phyloP scores from a whole-genome alignment of 2,113 vertebrate genomes.

The Alosa alosa region DNA sequence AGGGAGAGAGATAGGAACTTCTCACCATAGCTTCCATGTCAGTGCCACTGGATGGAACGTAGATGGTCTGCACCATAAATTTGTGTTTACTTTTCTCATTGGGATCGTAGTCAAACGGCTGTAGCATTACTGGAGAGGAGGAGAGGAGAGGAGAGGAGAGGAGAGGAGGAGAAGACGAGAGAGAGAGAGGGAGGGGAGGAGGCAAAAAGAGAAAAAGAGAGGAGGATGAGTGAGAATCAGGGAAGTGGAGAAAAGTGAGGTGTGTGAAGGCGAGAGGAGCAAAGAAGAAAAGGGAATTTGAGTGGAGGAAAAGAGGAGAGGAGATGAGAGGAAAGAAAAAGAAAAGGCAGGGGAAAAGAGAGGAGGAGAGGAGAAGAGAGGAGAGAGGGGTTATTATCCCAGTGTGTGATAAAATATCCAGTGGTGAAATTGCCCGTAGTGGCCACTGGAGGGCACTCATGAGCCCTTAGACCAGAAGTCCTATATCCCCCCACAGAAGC shows the following conservation, averaged over 20 bases:
- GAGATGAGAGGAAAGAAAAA: neutral
- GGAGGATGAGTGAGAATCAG: neutral
- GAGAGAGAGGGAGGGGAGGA: neutral
- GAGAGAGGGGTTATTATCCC: neutral
- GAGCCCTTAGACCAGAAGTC: neutral
- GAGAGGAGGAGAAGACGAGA: neutral
- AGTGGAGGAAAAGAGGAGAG: neutral
- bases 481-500: too few relatives aligned
- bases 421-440: neutral
- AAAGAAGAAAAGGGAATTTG: too few relatives aligned
- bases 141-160: neutral
- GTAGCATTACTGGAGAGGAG: conserved; percentile 86
- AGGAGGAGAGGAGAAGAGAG: neutral
- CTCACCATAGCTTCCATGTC: conserved; percentile 97
- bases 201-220: neutral
- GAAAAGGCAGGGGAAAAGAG: neutral
- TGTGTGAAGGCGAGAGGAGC: too few relatives aligned
- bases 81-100: conserved; percentile 99
- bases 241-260: too few relatives aligned
- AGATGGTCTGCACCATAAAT: conserved; percentile 99
- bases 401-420: neutral
- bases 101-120: conserved; percentile 98
- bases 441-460: neutral
- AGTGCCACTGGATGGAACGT: conserved; percentile 82
- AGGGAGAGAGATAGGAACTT: neutral